These are phyloP conservation scores for Caenorhabditis panamensis DNA, from an alignment of 2,888 invertebrate species.

Conservation along the genomic window DNA sequence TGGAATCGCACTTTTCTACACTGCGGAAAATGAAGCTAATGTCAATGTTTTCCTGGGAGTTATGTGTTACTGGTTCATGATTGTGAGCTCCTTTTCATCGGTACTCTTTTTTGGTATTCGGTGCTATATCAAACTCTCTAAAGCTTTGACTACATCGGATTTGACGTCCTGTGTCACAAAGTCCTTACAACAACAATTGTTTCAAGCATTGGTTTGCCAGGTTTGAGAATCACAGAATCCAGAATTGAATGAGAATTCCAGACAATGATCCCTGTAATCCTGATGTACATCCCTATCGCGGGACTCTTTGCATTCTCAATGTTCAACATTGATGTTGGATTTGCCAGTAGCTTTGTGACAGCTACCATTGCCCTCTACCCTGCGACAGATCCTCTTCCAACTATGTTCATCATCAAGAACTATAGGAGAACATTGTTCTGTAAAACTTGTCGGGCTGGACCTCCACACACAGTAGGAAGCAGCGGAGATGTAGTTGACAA, in stretches of 20 bases:
- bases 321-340: background rate
- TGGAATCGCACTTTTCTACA: slow-evolving; percentile 6
- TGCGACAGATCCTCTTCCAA: slow-evolving; percentile 6
- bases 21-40: background rate
- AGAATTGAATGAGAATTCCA: background rate
- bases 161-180: slow-evolving; percentile 3
- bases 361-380: slow-evolving; percentile 4
- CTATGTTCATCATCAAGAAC: slow-evolving; percentile 18
- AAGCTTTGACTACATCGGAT: background rate
- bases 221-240: background rate
- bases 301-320: background rate
- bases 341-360: background rate
- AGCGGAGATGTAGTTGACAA: too few relatives aligned
- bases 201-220: slow-evolving; percentile 21
- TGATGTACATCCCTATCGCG: slow-evolving; percentile 8
- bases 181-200: slow-evolving; percentile 25
- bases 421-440: slow-evolving; percentile 1
- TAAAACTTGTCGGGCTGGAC: background rate
- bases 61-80: slow-evolving; percentile 24
- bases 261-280: slow-evolving; percentile 11
- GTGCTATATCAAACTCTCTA: slow-evolving; percentile 10
- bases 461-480: too few relatives aligned
- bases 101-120: slow-evolving; percentile 12
- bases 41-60: slow-evolving; percentile 1
- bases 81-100: slow-evolving; percentile 7